Base-by-base conservation (phyloP, 2,888 invertebrate genomes). In the Copidosoma aretas region DNA sequence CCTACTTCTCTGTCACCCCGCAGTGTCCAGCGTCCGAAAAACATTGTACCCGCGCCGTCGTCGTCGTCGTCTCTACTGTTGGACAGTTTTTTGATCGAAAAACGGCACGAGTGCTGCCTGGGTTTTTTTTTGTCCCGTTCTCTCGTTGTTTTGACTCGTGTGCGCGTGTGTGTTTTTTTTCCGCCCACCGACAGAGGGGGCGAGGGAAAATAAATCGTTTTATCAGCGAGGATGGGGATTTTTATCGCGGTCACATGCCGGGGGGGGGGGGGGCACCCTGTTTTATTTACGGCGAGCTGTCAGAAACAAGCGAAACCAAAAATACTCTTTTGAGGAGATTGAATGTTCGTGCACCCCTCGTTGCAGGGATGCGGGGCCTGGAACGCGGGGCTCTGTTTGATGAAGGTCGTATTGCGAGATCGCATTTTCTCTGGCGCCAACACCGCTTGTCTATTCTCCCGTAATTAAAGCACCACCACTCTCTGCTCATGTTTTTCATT, bases 341-440 rank as follows among this genome's bases (percentile, higher is more conserved):
- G 54, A 51, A 8, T n/a, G 39, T 32, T 17, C 25, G 17, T 12
- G 49, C 8, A 8, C 32, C 32, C n/a, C 32, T 3, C 32, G 8
- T 32, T 8, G 8, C 32, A 32, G 32, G 32, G 32, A 32, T 5
- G 8, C 3, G 32, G 32, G 32, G 8, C 8, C 3, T 8, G 32
- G 32, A 5, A 32, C 32, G 32, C 32, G 32, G n/a, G n/a, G n/a
- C n/a, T n/a, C n/a, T n/a, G n/a, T n/a, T n/a, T n/a, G n/a, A 32
- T 32, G 32, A 64, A 72, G 71, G 73, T 21, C 46, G 52, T 57
- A 52, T 52, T 53, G 76, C 77, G 74, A 74, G 75, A 66, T 80
- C 79, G 80, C 78, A 81, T 76, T 79, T 80, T 80, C 74, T 78
- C 76, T 76, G 75, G 74, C 73, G 68, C 71, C 65, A 73, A 32